These are phyloP conservation scores for Trichomycterus rosablanca DNA, from an alignment of 2,113 vertebrate genomes.

Conservation along the genomic window DNA sequence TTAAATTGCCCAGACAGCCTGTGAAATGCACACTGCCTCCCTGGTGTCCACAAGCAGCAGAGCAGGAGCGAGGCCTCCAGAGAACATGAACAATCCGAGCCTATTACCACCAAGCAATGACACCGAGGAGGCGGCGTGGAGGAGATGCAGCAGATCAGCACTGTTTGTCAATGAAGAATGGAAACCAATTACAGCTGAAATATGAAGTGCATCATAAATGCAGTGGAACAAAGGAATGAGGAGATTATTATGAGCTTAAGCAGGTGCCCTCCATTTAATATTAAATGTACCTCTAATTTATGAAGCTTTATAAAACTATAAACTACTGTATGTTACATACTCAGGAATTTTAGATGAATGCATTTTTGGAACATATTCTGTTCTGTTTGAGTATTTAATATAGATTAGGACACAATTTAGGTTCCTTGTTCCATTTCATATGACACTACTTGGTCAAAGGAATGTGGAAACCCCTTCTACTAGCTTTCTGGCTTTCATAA, in stretches of 20 bases:
- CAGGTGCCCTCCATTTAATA: too few relatives aligned
- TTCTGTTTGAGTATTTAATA: too few relatives aligned
- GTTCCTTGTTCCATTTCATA: too few relatives aligned
- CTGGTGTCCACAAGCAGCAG: conserved; percentile 63
- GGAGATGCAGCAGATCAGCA: conserved; percentile 13
- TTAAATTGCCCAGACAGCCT: conserved; percentile 74
- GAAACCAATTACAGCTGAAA: conserved; percentile 30
- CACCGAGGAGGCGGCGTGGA: conserved; percentile 24
- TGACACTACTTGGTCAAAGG: too few relatives aligned
- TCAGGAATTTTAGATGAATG: too few relatives aligned
- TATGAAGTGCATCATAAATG: conserved; percentile 18
- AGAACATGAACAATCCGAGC: conserved; percentile 47
- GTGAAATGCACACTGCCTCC: conserved; percentile 62
- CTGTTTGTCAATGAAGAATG: conserved; percentile 36
- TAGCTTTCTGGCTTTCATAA: too few relatives aligned
- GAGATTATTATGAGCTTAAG: background rate
- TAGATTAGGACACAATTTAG: too few relatives aligned
- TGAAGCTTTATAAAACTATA: too few relatives aligned
- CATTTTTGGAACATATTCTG: too few relatives aligned
- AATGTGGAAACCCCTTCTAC: too few relatives aligned
- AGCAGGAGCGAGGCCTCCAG: conserved; percentile 53
- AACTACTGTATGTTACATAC: too few relatives aligned
- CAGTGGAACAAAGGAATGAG: background rate
- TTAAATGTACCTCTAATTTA: too few relatives aligned
- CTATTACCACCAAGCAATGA: conserved; percentile 49